phyloP scores from a whole-genome alignment of 2,888 invertebrate species.

The Lepas anatifera region DNA sequence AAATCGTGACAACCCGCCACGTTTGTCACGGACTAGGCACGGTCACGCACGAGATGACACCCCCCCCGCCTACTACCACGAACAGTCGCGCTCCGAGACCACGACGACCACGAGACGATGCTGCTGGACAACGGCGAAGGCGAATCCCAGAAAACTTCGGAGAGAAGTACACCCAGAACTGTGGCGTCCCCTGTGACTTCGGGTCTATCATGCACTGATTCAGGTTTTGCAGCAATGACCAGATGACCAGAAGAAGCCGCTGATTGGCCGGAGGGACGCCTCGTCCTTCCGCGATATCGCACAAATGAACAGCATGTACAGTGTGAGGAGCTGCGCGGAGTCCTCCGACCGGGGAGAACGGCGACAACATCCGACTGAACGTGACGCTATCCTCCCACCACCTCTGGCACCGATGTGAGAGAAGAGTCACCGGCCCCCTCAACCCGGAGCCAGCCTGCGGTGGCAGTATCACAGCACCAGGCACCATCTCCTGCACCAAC shows the following conservation, averaged over 20 bases:
- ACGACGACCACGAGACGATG: background rate
- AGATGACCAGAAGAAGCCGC: background rate
- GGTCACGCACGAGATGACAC: constrained; percentile 4
- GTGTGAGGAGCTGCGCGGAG: background rate
- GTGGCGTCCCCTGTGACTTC: background rate
- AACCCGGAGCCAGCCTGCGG: background rate
- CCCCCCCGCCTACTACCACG: background rate
- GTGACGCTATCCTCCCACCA: background rate
- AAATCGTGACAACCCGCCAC: background rate
- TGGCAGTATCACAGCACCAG: background rate
- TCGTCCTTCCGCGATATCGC: background rate
- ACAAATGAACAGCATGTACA: background rate
- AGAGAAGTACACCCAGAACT: background rate
- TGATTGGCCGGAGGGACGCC: background rate
- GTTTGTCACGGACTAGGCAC: background rate
- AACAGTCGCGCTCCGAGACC: constrained; percentile 8
- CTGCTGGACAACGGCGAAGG: background rate
- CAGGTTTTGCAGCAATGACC: background rate
- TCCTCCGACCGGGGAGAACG: background rate
- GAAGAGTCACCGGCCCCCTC: background rate
- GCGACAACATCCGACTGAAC: background rate
- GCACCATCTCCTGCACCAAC: background rate
- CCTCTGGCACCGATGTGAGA: background rate
- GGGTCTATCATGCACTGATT: background rate
- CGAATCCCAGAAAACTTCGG: background rate